phyloP scores from a whole-genome alignment of 2,888 invertebrate species.

The Cosmia pyralina region DNA sequence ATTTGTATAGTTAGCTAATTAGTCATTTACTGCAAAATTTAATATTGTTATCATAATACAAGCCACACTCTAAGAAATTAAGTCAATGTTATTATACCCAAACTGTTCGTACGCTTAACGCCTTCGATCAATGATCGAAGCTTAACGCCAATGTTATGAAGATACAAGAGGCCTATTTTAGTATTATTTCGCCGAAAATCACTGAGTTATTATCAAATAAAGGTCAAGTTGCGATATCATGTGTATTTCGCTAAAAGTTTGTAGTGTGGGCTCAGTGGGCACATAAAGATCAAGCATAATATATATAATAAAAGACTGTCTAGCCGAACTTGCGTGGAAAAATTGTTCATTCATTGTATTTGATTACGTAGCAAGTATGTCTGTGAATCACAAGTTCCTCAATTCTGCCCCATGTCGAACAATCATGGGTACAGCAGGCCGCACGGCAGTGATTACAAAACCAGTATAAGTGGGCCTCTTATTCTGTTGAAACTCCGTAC shows the following conservation, averaged over 20 bases:
- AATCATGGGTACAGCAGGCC: background rate
- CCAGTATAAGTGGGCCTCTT: too few relatives aligned
- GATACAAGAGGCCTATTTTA: background rate
- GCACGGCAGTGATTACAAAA: too few relatives aligned
- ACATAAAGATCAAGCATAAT: background rate
- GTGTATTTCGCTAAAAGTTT: background rate
- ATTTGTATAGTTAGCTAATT: background rate
- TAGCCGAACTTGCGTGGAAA: background rate
- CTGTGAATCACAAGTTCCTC: background rate
- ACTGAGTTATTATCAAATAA: background rate
- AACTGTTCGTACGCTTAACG: background rate
- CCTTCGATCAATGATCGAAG: too few relatives aligned
- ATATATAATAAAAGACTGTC: background rate
- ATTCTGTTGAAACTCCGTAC: background rate
- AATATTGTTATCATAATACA: background rate
- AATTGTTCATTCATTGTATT: background rate
- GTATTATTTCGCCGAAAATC: background rate
- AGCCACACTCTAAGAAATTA: background rate
- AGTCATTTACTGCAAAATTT: background rate
- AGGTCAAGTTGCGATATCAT: background rate
- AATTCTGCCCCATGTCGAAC: background rate
- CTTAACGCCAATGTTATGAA: background rate
- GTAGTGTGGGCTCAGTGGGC: conserved; percentile 10
- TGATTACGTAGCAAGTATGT: background rate
- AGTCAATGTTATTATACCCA: background rate